Percentiles rank a stretch among this genome's conserved stretches.
These are phyloP conservation scores for Chelidonichthys spinosus DNA, from an alignment of 2,797 vertebrate genomes.

Conservation along the genomic window DNA sequence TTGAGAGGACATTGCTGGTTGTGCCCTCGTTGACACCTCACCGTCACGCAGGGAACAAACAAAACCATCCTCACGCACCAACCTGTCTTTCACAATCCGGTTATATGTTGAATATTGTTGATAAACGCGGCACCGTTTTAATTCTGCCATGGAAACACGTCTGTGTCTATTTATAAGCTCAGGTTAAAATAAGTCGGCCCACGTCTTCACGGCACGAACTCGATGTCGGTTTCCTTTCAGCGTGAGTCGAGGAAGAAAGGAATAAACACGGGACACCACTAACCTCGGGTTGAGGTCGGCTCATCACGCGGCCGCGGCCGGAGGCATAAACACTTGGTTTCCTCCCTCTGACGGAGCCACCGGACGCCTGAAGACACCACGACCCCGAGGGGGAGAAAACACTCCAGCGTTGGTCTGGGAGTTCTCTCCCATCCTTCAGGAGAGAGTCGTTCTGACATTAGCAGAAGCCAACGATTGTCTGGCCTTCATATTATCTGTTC, in stretches of 20 bases:
- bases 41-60: too few species aligned
- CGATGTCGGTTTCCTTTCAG: slow-evolving; percentile 24
- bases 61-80: too few species aligned
- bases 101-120: too few species aligned
- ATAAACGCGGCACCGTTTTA: too few species aligned
- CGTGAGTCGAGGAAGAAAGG: slow-evolving; percentile 21
- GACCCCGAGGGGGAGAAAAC: background rate
- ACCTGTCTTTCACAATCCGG: too few species aligned
- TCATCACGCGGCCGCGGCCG: background rate
- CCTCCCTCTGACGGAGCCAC: slow-evolving; percentile 14
- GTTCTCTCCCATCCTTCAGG: background rate
- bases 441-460: background rate
- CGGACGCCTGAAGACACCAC: slow-evolving; percentile 1
- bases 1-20: too few species aligned
- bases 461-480: background rate
- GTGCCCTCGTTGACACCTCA: too few species aligned
- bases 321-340: slow-evolving; percentile 45
- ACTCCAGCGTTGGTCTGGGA: background rate
- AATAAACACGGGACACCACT: slow-evolving; percentile 31
- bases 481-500: background rate
- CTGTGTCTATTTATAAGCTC: slow-evolving; percentile 3
- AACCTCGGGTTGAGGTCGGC: background rate
- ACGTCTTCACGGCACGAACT: slow-evolving; percentile 4
- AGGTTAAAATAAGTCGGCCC: background rate
- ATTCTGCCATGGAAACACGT: background rate